phyloP scores from a whole-genome alignment of 2,888 invertebrate species.

The Steinernema carpocapsae region DNA sequence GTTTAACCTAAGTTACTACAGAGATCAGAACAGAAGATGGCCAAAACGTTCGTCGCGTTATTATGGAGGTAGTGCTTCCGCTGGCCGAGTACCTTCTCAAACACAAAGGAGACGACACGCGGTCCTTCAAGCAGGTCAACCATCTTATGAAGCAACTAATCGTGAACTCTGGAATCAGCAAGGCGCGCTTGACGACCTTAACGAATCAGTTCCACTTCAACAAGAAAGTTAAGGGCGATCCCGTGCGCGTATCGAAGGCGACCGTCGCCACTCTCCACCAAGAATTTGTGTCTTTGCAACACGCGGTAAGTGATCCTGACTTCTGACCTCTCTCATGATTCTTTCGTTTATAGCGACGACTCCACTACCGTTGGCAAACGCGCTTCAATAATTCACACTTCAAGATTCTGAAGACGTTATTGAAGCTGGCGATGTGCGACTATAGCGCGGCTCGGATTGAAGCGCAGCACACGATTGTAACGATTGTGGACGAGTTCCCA shows the following conservation, averaged over 20 bases:
- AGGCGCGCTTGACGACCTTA: not conserved
- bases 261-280: slow-evolving; percentile 48
- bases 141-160: slow-evolving; percentile 77
- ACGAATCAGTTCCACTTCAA: slow-evolving; percentile 38
- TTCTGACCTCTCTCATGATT: not conserved
- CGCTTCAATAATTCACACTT: slow-evolving; percentile 75
- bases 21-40: slow-evolving; percentile 76
- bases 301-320: slow-evolving; percentile 42
- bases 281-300: slow-evolving; percentile 51
- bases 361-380: slow-evolving; percentile 68
- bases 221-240: slow-evolving; percentile 49
- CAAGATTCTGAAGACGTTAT: slow-evolving; percentile 75
- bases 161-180: slow-evolving; percentile 62
- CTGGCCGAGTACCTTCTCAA: slow-evolving; percentile 77
- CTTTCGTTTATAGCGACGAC: slow-evolving; percentile 68
- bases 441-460: slow-evolving; percentile 74
- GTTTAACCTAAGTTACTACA: too few relatives aligned
- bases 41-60: slow-evolving; percentile 76
- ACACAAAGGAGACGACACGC: slow-evolving; percentile 81
- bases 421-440: slow-evolving; percentile 76
- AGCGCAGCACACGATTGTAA: slow-evolving; percentile 37
- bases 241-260: slow-evolving; percentile 48
- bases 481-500: slow-evolving; percentile 16
- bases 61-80: slow-evolving; percentile 75
- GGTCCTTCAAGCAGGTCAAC: slow-evolving; percentile 75